Base-by-base conservation (phyloP, 2,888 invertebrate species). In the Andrena marginata region DNA sequence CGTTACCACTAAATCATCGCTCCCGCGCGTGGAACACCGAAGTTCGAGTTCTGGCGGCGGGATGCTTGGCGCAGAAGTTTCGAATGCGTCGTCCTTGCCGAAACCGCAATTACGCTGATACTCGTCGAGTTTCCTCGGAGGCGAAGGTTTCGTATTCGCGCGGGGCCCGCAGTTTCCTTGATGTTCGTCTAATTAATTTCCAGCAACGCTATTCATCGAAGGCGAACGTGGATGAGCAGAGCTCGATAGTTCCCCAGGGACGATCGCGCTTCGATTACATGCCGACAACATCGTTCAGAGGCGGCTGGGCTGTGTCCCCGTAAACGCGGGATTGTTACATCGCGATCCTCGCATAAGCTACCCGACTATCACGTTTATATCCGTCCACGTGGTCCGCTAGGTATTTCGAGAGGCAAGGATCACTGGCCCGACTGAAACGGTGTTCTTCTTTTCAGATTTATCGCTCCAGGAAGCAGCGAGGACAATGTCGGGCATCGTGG, bases 401-500 rank as follows among this genome's bases (percentile, higher is more conserved):
- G 10, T 10, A 26, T 42, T n/a, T 49, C 10, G 3, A 7, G 16
- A 16, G 5, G n/a, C 77, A 59, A 76, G 48, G 48, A 69, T 48
- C 69, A 69, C 69, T 6, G 13, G 16, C 35, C 31, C 16, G 13
- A 29, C 33, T n/a, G 10, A 62, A 51, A 29, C 10, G 5, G 33
- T 8, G 0, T 26, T n/a, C 20, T 31, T 49, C 13, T 16, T 78
- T 67, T 2, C 80, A 80, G 80, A 13, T 29, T 16, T 6, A 8
- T 10, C 48, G 33, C 48, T 35, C 20, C 26, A 0, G 13, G 62
- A 54, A n/a, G 3, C n/a, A 8, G 10, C 33, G 8, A 10, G 42
- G 20, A 68, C 48, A 54, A 94, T 94, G 94, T 89, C 92, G 49
- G 91, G 88, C 10, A 84, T 93, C 74, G 86, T 92, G 31, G 93